phyloP scores from a whole-genome alignment of 2,113 vertebrate species.

The Crotalus viridis region DNA sequence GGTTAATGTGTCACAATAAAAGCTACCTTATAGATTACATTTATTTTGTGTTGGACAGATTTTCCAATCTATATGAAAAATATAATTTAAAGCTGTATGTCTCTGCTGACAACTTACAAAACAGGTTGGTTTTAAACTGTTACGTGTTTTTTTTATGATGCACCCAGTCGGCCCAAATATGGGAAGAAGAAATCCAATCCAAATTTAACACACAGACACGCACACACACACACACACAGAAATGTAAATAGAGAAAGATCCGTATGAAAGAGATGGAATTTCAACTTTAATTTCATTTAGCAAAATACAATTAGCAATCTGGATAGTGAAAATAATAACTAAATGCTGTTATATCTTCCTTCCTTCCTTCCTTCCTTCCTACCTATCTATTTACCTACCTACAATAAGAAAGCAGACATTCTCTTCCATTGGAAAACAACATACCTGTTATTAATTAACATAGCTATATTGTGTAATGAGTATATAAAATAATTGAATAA shows the following conservation, averaged over 20 bases:
- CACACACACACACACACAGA: too few relatives aligned
- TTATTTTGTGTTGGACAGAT: not conserved
- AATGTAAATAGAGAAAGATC: not conserved
- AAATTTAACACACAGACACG: too few relatives aligned
- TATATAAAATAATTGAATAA: not conserved
- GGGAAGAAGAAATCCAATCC: too few relatives aligned
- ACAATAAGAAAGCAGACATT: not conserved
- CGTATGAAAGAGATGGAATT: not conserved
- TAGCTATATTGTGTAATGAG: not conserved
- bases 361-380: not conserved
- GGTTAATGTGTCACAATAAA: slow-evolving; percentile 15
- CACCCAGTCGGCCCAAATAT: too few relatives aligned
- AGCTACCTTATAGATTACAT: not conserved
- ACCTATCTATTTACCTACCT: not conserved
- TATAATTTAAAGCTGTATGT: not conserved
- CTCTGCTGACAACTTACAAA: not conserved
- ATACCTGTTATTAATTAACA: not conserved
- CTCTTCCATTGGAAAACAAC: not conserved
- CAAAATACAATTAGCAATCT: not conserved
- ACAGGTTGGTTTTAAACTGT: not conserved
- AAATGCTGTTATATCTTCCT: not conserved
- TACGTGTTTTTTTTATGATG: not conserved
- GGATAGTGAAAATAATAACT: slow-evolving; percentile 9
- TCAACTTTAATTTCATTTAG: not conserved
- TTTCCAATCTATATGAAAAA: slow-evolving; percentile 25